Evolutionary conservation across 2,113 vertebrate species (phyloP).

Genomic region (Sceloporus tristichus): DNA sequence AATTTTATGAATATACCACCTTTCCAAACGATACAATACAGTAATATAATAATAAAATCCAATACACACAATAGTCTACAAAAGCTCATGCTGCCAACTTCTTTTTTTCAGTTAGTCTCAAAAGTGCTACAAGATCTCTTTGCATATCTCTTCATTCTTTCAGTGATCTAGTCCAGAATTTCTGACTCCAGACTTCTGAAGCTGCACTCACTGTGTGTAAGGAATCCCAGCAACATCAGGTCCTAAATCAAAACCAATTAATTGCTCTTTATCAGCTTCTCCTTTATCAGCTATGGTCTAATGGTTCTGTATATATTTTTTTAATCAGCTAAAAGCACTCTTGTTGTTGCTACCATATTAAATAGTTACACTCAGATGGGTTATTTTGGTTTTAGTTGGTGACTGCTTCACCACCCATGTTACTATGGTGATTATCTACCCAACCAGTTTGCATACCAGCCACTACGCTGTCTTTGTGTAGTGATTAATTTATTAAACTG

Average conservation of each 20-base stretch:
- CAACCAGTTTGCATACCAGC: slow-evolving; percentile 81
- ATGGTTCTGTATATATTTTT: slow-evolving; percentile 52
- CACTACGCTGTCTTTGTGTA: slow-evolving; percentile 83
- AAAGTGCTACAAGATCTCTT: no score
- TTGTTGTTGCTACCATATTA: slow-evolving; percentile 62
- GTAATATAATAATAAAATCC: no score
- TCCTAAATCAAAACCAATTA: background rate
- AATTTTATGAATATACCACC: no score
- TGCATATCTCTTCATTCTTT: no score
- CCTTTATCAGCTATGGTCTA: slow-evolving; percentile 29
- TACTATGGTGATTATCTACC: slow-evolving; percentile 93
- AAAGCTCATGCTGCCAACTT: no score
- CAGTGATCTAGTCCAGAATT: background rate
- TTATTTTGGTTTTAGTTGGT: slow-evolving; percentile 81
- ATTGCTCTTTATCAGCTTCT: slow-evolving; percentile 42
- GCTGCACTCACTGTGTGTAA: slow-evolving; percentile 9
- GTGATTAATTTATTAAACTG: slow-evolving; percentile 91
- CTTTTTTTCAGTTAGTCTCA: no score
- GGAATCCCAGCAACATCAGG: slow-evolving; percentile 30
- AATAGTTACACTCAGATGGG: slow-evolving; percentile 74
- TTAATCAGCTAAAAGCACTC: slow-evolving; percentile 65
- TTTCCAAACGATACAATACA: no score
- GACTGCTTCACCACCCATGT: slow-evolving; percentile 84
- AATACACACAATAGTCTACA: no score
- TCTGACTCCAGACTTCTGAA: background rate